These are phyloP conservation scores for Perodicticus potto DNA, from an alignment of 2,797 vertebrate genomes.

Conservation along the genomic window DNA sequence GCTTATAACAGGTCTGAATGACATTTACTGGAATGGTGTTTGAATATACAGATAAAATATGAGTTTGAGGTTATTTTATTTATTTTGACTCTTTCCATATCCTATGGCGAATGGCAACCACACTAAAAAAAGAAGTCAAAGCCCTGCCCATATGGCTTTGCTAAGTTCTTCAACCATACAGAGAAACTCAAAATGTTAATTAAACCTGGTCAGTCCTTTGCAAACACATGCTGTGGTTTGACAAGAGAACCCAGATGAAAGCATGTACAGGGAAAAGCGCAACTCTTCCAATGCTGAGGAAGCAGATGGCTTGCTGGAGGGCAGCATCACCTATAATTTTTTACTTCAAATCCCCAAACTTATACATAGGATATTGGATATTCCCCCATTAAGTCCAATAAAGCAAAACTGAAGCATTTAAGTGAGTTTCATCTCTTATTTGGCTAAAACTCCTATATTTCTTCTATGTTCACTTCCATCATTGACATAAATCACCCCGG, in stretches of 20 bases:
- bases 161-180: not conserved
- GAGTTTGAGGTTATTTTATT: not conserved
- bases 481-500: not conserved
- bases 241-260: not conserved
- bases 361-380: not conserved
- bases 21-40: not conserved
- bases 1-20: not conserved
- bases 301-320: not conserved
- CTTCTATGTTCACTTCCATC: conserved; percentile 9
- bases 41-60: not conserved
- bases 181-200: not conserved
- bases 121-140: conserved; percentile 5
- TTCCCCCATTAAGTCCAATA: not conserved
- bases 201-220: not conserved
- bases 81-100: not conserved
- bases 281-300: not conserved
- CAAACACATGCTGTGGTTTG: not conserved
- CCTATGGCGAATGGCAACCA: not conserved
- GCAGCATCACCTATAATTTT: not conserved
- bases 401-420: conserved; percentile 31
- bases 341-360: conserved; percentile 19
- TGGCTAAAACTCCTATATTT: not conserved
- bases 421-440: conserved; percentile 13
- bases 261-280: not conserved
- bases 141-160: not conserved